These are phyloP conservation scores for Cebus imitator DNA, from an alignment of 2,113 vertebrate genomes.

Conservation along the genomic window DNA sequence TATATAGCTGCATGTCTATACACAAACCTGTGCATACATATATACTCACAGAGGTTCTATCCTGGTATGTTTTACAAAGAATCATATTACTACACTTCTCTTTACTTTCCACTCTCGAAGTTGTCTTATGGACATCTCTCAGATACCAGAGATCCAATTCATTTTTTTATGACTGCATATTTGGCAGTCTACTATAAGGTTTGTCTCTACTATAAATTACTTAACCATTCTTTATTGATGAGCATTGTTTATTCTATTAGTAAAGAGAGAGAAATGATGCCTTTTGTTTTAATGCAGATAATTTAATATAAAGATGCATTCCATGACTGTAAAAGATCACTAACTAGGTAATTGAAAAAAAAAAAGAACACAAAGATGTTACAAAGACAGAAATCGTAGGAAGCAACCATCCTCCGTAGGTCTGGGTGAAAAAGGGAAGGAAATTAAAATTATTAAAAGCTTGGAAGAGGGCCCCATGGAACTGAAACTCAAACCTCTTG, in stretches of 20 bases:
- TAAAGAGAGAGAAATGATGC: background rate
- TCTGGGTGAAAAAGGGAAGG: background rate
- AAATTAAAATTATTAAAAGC: background rate
- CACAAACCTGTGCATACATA: background rate
- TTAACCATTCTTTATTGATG: background rate
- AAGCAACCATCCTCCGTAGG: background rate
- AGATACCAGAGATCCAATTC: background rate
- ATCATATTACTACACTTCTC: background rate
- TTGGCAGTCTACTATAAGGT: too few relatives aligned
- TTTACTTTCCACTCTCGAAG: background rate
- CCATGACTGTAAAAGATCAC: background rate
- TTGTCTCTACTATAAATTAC: background rate
- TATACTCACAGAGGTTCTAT: background rate
- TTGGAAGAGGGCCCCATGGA: background rate
- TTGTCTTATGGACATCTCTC: background rate
- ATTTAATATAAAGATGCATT: background rate
- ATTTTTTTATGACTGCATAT: background rate
- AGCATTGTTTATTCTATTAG: background rate
- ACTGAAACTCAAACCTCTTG: background rate
- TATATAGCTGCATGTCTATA: background rate
- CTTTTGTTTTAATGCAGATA: background rate
- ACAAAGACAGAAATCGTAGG: background rate
- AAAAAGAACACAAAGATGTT: background rate
- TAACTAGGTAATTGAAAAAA: background rate
- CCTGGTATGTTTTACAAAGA: background rate